These are phyloP conservation scores for Sylvicola cinctus DNA, from an alignment of 2,888 invertebrate species.

Conservation along the genomic window DNA sequence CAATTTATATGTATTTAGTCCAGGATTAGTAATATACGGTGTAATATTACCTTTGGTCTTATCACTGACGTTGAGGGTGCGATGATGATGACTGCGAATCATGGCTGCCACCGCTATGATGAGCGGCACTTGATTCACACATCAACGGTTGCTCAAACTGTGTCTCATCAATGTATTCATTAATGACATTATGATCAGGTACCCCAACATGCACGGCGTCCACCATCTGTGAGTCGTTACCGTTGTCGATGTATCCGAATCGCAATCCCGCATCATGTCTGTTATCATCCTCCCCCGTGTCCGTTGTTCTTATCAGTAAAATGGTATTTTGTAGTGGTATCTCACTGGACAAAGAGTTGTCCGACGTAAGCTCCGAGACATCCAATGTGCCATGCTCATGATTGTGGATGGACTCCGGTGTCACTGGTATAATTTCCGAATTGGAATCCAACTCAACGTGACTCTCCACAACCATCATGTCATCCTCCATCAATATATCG, in stretches of 20 bases:
- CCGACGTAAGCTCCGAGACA: conserved; percentile 1
- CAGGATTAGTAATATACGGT: too few relatives aligned
- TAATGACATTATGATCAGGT: conserved; percentile 1
- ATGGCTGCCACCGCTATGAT: too few relatives aligned
- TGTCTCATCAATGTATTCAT: too few relatives aligned
- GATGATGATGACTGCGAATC: too few relatives aligned
- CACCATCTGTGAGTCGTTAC: neutral
- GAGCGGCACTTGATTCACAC: too few relatives aligned
- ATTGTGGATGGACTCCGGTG: conserved; percentile 4
- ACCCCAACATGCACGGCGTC: neutral
- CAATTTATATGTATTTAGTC: too few relatives aligned
- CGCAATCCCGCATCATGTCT: neutral
- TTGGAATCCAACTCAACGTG: conserved; percentile 1
- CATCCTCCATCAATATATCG: too few relatives aligned
- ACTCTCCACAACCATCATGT: neutral
- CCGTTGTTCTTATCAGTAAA: conserved; percentile 3
- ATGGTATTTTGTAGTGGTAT: conserved; percentile 5
- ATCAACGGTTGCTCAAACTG: too few relatives aligned
- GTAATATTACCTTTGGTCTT: too few relatives aligned
- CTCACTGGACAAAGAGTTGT: conserved; percentile 5
- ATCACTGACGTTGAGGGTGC: too few relatives aligned
- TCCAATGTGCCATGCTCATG: neutral
- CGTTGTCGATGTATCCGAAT: too few relatives aligned
- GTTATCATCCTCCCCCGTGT: neutral
- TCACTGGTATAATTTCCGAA: conserved; percentile 3